Evolutionary conservation across 2,888 invertebrate genomes (phyloP).

Genomic region (Drosophila differens): DNA sequence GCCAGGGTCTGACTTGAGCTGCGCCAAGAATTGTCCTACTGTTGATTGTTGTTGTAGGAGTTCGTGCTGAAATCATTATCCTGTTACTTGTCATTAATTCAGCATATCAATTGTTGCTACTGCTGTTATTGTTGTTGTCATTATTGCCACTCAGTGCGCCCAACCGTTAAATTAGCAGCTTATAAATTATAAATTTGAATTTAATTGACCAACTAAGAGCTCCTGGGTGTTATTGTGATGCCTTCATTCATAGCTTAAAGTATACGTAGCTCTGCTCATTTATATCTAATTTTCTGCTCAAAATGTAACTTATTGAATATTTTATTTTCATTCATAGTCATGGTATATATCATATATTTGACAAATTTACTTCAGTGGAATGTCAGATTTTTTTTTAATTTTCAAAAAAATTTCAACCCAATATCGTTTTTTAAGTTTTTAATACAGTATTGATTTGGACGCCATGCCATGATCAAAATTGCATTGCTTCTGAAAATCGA

Average conservation of each 20-base stretch:
- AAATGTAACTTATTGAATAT: neutral
- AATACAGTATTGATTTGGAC: neutral
- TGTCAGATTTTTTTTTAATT: neutral
- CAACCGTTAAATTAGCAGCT: constrained; percentile 76
- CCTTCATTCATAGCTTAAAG: constrained; percentile 17
- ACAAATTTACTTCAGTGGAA: neutral
- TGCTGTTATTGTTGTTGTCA: constrained; percentile 28
- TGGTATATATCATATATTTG: neutral
- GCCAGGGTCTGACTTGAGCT: constrained; percentile 2
- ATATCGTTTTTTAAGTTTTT: neutral
- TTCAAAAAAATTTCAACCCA: neutral
- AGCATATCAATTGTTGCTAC: constrained; percentile 53
- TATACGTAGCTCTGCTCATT: constrained; percentile 2
- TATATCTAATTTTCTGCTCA: neutral
- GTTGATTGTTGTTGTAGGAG: constrained; percentile 35
- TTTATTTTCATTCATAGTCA: neutral
- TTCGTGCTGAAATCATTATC: constrained; percentile 79
- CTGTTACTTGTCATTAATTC: constrained; percentile 80
- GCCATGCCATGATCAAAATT: neutral
- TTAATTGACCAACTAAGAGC: constrained; percentile 64
- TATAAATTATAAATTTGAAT: constrained; percentile 76
- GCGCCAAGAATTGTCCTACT: constrained; percentile 21
- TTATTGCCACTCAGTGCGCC: constrained; percentile 51
- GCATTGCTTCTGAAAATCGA: neutral
- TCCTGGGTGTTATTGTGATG: constrained; percentile 35